These are phyloP conservation scores for Gonioctena quinquepunctata DNA, from an alignment of 1,140 invertebrate species.

Conservation along the genomic window DNA sequence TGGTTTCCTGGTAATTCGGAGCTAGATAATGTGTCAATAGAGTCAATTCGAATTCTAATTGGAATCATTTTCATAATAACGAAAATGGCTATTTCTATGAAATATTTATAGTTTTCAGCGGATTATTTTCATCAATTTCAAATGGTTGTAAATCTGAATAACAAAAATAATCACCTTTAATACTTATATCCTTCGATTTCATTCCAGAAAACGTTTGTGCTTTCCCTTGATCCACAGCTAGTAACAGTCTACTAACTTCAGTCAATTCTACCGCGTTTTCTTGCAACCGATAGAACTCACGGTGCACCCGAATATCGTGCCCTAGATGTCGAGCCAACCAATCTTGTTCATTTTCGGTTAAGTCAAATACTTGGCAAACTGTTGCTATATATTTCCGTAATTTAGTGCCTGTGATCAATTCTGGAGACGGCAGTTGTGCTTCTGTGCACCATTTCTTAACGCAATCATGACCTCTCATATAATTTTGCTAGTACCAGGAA, in stretches of 20 bases:
- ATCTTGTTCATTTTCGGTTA: constrained; percentile 9
- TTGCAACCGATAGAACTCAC: constrained; percentile 8
- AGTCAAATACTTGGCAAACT: constrained; percentile 6
- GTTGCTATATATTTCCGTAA: constrained; percentile 15
- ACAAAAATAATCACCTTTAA: too few relatives aligned
- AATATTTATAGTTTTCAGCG: too few relatives aligned
- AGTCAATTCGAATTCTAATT: too few relatives aligned
- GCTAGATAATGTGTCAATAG: too few relatives aligned
- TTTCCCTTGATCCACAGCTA: constrained; percentile 8
- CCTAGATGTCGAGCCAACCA: constrained; percentile 10
- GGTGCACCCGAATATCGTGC: constrained; percentile 7
- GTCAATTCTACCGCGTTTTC: constrained; percentile 15
- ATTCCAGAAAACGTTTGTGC: neutral
- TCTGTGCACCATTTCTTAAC: neutral
- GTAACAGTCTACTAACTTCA: constrained; percentile 16
- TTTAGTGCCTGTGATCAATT: neutral
- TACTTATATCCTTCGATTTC: too few relatives aligned
- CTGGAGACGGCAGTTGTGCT: neutral
- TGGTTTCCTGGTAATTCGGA: too few relatives aligned
- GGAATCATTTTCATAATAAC: too few relatives aligned
- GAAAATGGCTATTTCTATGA: too few relatives aligned
- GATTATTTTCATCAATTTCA: too few relatives aligned
- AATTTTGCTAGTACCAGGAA: too few relatives aligned
- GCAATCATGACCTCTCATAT: constrained; percentile 3
- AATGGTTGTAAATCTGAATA: too few relatives aligned